Base-by-base conservation (phyloP, 2,113 vertebrate genomes). In the Nestor notabilis region DNA sequence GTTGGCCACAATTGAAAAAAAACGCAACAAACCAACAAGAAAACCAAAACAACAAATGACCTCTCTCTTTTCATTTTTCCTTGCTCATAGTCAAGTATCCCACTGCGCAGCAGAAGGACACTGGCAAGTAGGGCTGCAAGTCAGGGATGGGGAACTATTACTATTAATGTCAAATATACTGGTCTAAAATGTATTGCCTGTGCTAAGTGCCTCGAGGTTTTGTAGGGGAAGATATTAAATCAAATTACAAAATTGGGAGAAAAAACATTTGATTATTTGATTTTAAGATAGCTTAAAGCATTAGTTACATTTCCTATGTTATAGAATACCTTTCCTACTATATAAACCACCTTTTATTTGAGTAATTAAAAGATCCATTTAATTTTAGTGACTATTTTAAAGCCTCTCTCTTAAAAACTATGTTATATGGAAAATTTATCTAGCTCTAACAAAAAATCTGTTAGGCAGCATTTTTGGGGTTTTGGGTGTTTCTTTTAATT, bases 21-120 rank as follows among this genome's bases (percentile, higher is more conserved):
- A 0, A 2, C 1, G n/a, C 7, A 17, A 46, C 4, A 33, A 12
- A 39, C 5, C 13, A 9, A 31, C 11, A 31, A 27, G 27, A 50
- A 27, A 53, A 8, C 8, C 24, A 44, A 44, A 44, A 7, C 52
- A 50, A 56, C 8, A 20, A 33, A 56, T 31, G 19, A 17, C 1
- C 70, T 41, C 18, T 61, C 14, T 60, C 44, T 39, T 66, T 80
- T 93, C 7, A 10, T 35, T 83, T 94, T 91, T 9, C 17, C 7
- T 65, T 81, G 7, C 14, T 55, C 5, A 6, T 18, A 66, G 17
- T 64, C 17, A 77, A 11, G 33, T 44, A 49, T 69, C 21, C 13
- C 28, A 15, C 28, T 49, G 43, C 52, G 76, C 83, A 88, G 39
- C 1, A 75, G 25, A 37, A 55, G 27, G 28, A 46, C 2, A 16